Base-by-base conservation (phyloP, 2,797 vertebrate genomes). In the Discoglossus pictus region DNA sequence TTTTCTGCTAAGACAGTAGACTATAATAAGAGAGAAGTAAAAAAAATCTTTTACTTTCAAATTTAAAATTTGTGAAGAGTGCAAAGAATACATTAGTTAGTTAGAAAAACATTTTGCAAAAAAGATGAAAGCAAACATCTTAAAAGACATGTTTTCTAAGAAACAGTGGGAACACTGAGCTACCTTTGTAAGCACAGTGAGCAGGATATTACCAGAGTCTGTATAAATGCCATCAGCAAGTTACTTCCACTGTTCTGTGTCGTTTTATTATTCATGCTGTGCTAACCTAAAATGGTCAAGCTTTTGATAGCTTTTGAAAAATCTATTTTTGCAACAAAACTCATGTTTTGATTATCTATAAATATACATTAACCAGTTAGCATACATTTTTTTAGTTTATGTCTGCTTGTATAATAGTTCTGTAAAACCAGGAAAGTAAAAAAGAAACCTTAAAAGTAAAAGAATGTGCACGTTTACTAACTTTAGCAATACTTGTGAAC, bases 181-280 rank as follows among this genome's bases (percentile, higher is more conserved):
- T 69, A 52, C 48, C 63, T 18, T 12, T 38, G 2, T 17, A 66
- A 59, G 20, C 17, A 42, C 40, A 61, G 31, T 44, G 48, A 68
- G 46, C 47, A 68, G 24, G 47, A 58, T 44, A 61, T 67, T 67
- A 27, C 16, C 20, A 39, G 24, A 17, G 42, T 51, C 64, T 59
- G 44, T 68, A 68, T 61, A 61, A 61, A 61, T 60, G 54, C 38
- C 46, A 68, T 68, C 17, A 61, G 23, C 27, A 44, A 12, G 27
- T 53, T 43, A 43, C 39, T 68, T 53, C 18, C 31, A 61, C 20
- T 40, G 38, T 40, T 61, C 56, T 61, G n/a, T 13, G 42, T 42
- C 65, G 21, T 2, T n/a, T 68, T 18, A 53, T 52, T 60, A 68
- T 68, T 60, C 65, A 53, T 61, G 39, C 56, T 54, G 18, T 21